Conservation (phyloP, 2,888 invertebrate genomes). For the Heteromyza rotundicornis region DNA sequence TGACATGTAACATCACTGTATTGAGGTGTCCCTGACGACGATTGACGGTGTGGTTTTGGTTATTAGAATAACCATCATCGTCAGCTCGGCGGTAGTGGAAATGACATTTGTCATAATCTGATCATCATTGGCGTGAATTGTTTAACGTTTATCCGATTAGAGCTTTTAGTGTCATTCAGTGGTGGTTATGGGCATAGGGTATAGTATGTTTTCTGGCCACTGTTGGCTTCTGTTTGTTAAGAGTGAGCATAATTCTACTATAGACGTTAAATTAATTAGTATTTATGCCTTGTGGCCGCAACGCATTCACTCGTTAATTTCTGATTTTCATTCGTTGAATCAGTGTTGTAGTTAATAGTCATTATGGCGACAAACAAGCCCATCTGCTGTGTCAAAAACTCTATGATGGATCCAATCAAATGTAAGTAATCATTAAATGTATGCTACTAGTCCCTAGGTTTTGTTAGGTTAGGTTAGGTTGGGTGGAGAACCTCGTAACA, state of each 20-base stretch:
- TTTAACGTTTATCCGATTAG: constrained; percentile 1
- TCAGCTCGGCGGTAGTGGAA: background rate
- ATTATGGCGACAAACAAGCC: background rate
- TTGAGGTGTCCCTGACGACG: background rate
- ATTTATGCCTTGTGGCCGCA: background rate
- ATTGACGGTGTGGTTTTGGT: background rate
- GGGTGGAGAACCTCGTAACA: too few relatives aligned
- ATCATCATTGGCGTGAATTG: background rate
- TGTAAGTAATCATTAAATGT: too few relatives aligned
- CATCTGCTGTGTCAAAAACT: background rate
- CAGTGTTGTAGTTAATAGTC: background rate
- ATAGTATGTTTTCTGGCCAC: background rate
- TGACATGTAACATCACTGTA: too few relatives aligned
- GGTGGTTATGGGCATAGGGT: too few relatives aligned
- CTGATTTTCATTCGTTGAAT: background rate
- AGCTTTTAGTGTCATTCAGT: background rate
- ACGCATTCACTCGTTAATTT: background rate
- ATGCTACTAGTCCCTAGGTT: too few relatives aligned
- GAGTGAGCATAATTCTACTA: background rate
- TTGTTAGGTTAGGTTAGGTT: too few relatives aligned
- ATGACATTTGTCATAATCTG: background rate
- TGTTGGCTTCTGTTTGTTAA: constrained; percentile 1
- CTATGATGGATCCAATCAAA: too few relatives aligned
- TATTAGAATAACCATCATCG: background rate
- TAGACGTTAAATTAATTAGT: background rate